These are phyloP conservation scores for Pardosa pseudoannulata DNA, from an alignment of 2,888 invertebrate species.

Conservation along the genomic window DNA sequence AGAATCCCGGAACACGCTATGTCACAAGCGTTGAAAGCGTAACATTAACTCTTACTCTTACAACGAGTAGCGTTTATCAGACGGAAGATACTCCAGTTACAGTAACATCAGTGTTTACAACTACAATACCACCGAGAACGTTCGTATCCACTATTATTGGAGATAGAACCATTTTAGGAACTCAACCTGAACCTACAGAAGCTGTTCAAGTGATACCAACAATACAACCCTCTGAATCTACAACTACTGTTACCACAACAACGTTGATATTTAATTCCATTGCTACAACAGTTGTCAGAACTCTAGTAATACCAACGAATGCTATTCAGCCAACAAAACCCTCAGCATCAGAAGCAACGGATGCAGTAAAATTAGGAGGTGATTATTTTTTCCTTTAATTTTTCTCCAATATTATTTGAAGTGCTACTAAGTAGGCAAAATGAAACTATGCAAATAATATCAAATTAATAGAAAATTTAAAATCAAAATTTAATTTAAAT, in stretches of 20 bases:
- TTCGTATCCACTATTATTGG: constrained; percentile 85
- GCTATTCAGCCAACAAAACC: constrained; percentile 49
- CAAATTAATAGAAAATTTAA: no score
- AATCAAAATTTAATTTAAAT: no score
- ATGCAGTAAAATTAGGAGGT: constrained; percentile 46
- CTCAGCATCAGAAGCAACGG: constrained; percentile 33
- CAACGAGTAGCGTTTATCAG: constrained; percentile 74
- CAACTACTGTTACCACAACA: constrained; percentile 73
- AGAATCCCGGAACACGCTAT: constrained; percentile 77
- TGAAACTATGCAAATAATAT: no score
- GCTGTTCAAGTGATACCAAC: constrained; percentile 62
- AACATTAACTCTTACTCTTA: constrained; percentile 82
- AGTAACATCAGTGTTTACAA: constrained; percentile 86
- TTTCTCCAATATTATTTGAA: no score
- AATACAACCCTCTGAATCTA: constrained; percentile 71
- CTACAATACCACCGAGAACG: constrained; percentile 83
- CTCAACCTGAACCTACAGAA: constrained; percentile 68
- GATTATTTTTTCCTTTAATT: no score
- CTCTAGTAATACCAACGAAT: constrained; percentile 71
- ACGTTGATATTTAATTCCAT: constrained; percentile 74
- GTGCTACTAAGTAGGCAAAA: no score
- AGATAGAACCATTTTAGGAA: constrained; percentile 72
- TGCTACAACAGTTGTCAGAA: constrained; percentile 74
- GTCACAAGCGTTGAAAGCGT: constrained; percentile 85
- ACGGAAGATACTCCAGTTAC: constrained; percentile 81